phyloP scores from a whole-genome alignment of 2,797 vertebrate species.

The Oryzias sinensis region DNA sequence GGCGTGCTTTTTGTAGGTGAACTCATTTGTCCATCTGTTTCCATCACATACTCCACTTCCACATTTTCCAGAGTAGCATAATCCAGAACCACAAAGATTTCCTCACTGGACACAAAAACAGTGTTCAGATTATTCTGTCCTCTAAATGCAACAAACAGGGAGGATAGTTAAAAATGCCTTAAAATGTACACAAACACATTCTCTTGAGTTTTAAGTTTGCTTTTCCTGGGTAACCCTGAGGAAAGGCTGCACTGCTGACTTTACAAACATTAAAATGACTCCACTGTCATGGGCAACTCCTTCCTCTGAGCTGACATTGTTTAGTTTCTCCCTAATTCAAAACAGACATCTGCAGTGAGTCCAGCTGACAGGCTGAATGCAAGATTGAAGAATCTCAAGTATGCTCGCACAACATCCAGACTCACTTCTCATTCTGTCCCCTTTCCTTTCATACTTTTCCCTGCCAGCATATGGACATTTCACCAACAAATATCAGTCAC shows the following conservation, averaged over 20 bases:
- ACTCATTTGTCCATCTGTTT: slow-evolving; percentile 49
- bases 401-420: slow-evolving; percentile 53
- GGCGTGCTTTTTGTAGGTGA: slow-evolving; percentile 47
- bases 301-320: slow-evolving; percentile 58
- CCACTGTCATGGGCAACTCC: slow-evolving; percentile 35
- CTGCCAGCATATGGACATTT: slow-evolving; percentile 35
- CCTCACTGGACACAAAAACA: slow-evolving; percentile 80
- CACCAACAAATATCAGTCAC: slow-evolving; percentile 12
- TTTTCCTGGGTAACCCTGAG: slow-evolving; percentile 20
- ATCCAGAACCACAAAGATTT: slow-evolving; percentile 89
- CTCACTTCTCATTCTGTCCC: slow-evolving; percentile 32
- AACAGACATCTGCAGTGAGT: slow-evolving; percentile 55
- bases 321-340: slow-evolving; percentile 63
- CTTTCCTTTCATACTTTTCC: slow-evolving; percentile 17
- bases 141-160: neutral
- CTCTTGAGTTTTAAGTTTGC: no score
- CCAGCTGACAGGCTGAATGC: slow-evolving; percentile 53
- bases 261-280: slow-evolving; percentile 32
- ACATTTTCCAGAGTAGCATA: slow-evolving; percentile 87
- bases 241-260: slow-evolving; percentile 11
- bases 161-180: neutral
- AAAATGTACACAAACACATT: neutral
- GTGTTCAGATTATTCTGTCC: neutral
- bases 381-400: slow-evolving; percentile 65
- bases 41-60: slow-evolving; percentile 76